These are phyloP conservation scores for Threskiornis aethiopicus DNA, from an alignment of 2,797 vertebrate species.

Conservation along the genomic window DNA sequence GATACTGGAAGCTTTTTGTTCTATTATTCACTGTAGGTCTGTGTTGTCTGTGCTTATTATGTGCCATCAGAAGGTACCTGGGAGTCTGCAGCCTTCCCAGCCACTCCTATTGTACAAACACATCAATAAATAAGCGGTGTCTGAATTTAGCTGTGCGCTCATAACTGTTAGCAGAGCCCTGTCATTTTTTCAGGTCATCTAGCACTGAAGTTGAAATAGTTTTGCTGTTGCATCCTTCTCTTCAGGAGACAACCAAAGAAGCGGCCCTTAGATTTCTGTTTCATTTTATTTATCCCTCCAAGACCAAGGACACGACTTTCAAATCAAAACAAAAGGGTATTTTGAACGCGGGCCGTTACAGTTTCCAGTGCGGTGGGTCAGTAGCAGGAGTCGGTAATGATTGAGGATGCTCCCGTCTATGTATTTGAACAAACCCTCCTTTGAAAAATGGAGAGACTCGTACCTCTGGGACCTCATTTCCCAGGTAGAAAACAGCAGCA, in stretches of 20 bases:
- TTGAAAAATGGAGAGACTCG: neutral
- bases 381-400: neutral
- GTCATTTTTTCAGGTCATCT: slow-evolving; percentile 59
- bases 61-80: slow-evolving; percentile 48
- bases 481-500: neutral
- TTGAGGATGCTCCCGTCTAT: neutral
- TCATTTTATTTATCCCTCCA: neutral
- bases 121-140: slow-evolving; percentile 65
- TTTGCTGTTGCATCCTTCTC: slow-evolving; percentile 28
- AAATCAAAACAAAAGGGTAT: neutral
- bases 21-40: slow-evolving; percentile 69
- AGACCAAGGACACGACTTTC: neutral
- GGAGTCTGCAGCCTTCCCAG: slow-evolving; percentile 42
- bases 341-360: accelerated
- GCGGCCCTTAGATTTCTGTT: neutral
- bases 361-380: neutral
- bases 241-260: slow-evolving; percentile 28
- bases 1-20: slow-evolving; percentile 60
- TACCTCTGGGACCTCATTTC: slow-evolving; percentile 18
- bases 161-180: neutral
- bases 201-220: neutral
- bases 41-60: slow-evolving; percentile 58
- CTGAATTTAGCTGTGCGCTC: slow-evolving; percentile 33
- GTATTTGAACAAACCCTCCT: neutral
- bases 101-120: slow-evolving; percentile 49